A percentile compares a stretch with the other conserved stretches of the same genome.
Evolutionary conservation across 23 tunicate species (phyloP).

Genomic region (Halocynthia roretzi): DNA sequence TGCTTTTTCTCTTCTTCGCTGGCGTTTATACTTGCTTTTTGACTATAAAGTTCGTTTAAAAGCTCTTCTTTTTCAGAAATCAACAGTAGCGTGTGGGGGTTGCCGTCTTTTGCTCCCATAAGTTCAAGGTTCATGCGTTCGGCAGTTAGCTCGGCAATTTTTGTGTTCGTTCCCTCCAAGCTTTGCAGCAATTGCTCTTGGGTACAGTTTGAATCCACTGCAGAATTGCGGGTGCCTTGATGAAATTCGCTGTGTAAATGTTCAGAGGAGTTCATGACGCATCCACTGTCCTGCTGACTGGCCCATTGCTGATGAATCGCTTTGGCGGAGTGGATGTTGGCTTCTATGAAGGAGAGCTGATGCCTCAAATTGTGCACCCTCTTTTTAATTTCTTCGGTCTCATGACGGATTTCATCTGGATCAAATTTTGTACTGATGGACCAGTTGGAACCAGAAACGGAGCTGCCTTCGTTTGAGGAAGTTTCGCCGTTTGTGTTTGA

Average conservation of each 20-base stretch:
- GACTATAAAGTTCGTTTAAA: constrained; percentile 59
- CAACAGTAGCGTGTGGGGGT: constrained; percentile 59
- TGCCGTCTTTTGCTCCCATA: constrained; percentile 59
- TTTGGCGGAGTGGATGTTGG: constrained; percentile 47
- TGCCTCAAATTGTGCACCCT: constrained; percentile 47
- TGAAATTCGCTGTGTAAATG: constrained; percentile 13
- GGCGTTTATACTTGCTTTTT: constrained; percentile 39
- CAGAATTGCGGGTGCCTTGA: neutral
- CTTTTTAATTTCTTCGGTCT: constrained; percentile 42
- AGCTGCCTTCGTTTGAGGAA: constrained; percentile 51
- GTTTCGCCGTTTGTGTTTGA: constrained; percentile 13
- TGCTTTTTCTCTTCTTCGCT: constrained; percentile 51
- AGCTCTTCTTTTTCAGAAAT: constrained; percentile 71
- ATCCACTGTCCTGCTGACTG: constrained; percentile 30
- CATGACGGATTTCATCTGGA: constrained; percentile 66
- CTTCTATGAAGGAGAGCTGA: constrained; percentile 53
- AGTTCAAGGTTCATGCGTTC: constrained; percentile 49
- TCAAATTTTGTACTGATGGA: constrained; percentile 84
- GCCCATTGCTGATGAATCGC: constrained; percentile 67
- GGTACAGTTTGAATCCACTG: neutral
- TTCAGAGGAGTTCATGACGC: constrained; percentile 24
- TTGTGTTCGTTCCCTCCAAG: constrained; percentile 13
- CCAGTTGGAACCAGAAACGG: constrained; percentile 79
- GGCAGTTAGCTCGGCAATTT: constrained; percentile 45
- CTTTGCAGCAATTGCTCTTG: constrained; percentile 19